phyloP scores from a whole-genome alignment of 2,113 vertebrate genomes.

The Motacilla tschutschensis region DNA sequence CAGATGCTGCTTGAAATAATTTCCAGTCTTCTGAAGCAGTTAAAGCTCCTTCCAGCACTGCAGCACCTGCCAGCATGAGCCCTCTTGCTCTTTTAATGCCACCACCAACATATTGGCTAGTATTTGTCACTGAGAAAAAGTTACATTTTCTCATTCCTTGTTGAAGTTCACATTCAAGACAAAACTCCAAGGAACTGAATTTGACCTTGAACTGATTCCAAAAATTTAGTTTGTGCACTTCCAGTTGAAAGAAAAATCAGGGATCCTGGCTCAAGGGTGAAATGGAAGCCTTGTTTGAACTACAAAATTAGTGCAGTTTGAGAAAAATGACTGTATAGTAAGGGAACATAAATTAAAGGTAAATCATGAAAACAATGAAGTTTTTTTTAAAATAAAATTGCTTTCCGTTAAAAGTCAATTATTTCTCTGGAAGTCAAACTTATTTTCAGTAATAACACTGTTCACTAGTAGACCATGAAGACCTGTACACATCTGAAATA shows the following conservation, averaged over 20 bases:
- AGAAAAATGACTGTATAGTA: neutral
- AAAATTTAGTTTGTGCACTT: conserved; percentile 32
- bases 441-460: conserved; percentile 51
- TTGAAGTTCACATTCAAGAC: conserved; percentile 30
- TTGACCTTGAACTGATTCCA: conserved; percentile 61
- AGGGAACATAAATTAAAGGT: conserved; percentile 49
- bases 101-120: neutral
- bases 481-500: conserved; percentile 46
- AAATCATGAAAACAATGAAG: conserved; percentile 61
- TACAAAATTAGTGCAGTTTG: neutral
- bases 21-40: neutral
- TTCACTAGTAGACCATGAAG: conserved; percentile 73
- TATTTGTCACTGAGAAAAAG: neutral
- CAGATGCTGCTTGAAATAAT: neutral
- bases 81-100: neutral
- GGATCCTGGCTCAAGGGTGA: neutral
- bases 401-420: conserved; percentile 59
- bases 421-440: conserved; percentile 51
- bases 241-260: conserved; percentile 56
- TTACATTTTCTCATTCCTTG: neutral
- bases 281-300: conserved; percentile 51
- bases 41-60: neutral
- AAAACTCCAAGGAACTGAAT: conserved; percentile 56
- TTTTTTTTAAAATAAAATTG: neutral
- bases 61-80: neutral